These are phyloP conservation scores for Hemistola chrysoprasaria DNA, from an alignment of 2,888 invertebrate genomes.

Conservation along the genomic window DNA sequence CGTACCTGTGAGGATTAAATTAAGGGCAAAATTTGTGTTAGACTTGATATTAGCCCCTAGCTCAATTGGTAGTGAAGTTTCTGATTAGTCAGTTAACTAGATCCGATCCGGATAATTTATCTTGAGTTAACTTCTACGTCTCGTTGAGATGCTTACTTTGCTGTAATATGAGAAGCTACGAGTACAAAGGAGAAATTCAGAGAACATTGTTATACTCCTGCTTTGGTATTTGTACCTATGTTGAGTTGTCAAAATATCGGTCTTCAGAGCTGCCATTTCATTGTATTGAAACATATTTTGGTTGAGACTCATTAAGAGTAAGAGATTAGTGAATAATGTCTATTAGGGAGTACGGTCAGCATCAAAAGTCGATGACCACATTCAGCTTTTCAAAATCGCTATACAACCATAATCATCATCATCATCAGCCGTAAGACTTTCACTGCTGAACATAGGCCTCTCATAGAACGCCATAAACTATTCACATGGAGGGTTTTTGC, in stretches of 20 bases:
- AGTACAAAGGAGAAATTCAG: slow-evolving; percentile 6
- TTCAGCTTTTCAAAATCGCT: no score
- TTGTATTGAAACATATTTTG: no score
- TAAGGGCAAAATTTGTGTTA: not conserved
- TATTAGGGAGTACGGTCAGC: no score
- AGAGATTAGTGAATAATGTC: no score
- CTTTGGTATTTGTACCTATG: slow-evolving; percentile 6
- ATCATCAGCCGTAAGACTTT: no score
- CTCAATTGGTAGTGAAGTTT: slow-evolving; percentile 24
- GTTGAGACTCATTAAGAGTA: no score
- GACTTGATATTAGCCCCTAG: slow-evolving; percentile 18
- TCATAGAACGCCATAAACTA: no score
- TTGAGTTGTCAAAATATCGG: slow-evolving; percentile 1
- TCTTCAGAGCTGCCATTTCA: no score
- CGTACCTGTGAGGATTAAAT: slow-evolving; percentile 3
- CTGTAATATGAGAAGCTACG: slow-evolving; percentile 8
- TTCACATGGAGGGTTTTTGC: no score
- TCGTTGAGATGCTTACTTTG: slow-evolving; percentile 17
- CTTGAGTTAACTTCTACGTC: slow-evolving; percentile 19
- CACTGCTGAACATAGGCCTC: no score
- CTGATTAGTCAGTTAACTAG: slow-evolving; percentile 25
- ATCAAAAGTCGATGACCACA: no score
- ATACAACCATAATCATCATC: no score
- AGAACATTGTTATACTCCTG: slow-evolving; percentile 1
- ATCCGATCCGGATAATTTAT: slow-evolving; percentile 24